Evolutionary conservation across 2,113 vertebrate species (phyloP).

Genomic region (Vulpes lagopus): DNA sequence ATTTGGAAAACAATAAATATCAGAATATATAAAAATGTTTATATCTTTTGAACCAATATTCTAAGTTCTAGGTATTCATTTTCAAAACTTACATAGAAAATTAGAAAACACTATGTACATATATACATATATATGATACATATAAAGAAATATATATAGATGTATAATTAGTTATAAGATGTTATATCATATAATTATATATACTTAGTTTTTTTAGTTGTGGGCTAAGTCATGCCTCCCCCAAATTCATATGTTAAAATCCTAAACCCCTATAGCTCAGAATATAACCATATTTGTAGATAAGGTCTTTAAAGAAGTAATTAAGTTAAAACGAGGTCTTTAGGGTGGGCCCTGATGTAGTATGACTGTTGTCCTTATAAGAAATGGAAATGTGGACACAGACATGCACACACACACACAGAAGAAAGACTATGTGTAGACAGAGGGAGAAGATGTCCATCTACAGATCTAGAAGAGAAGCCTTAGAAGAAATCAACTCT

Average conservation of each 20-base stretch:
- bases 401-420: background rate
- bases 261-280: background rate
- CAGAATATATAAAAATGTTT: constrained; percentile 4
- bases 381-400: constrained; percentile 13
- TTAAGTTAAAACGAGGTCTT: constrained; percentile 23
- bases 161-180: background rate
- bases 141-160: background rate
- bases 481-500: background rate
- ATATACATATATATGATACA: background rate
- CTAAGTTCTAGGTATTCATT: background rate
- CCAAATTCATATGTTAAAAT: background rate
- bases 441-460: background rate
- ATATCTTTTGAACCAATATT: background rate
- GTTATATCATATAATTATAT: background rate
- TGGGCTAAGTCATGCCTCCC: background rate
- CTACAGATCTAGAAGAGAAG: background rate
- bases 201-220: background rate
- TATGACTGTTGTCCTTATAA: background rate
- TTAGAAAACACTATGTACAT: background rate
- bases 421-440: background rate
- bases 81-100: constrained; percentile 22
- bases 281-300: constrained; percentile 1
- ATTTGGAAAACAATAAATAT: constrained; percentile 24
- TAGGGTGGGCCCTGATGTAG: background rate
- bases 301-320: background rate